Percentiles rank a stretch among this genome's conserved stretches.
Evolutionary conservation across 2,888 invertebrate species (phyloP).

Genomic region (Criorhina ranunculi): DNA sequence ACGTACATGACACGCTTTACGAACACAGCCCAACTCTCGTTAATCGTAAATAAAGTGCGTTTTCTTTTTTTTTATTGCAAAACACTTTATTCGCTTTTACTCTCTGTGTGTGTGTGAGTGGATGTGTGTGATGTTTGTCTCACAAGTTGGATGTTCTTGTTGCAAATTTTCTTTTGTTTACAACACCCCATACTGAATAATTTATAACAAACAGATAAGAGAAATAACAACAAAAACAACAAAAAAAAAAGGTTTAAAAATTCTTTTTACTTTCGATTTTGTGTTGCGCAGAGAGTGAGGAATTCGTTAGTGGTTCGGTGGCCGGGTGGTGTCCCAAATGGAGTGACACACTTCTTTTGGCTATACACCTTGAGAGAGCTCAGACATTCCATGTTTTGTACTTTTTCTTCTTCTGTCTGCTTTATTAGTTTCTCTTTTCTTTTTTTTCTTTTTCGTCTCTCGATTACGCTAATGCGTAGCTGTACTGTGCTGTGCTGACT

Average conservation of each 20-base stretch:
- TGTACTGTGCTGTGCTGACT: too few relatives aligned
- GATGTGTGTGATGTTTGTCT: too few relatives aligned
- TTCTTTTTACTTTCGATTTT: conserved; percentile 68
- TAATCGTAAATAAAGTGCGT: too few relatives aligned
- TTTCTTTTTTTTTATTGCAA: too few relatives aligned
- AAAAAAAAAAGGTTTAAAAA: conserved; percentile 17
- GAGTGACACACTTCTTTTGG: conserved; percentile 63
- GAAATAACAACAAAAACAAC: conserved; percentile 21
- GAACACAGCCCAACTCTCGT: too few relatives aligned
- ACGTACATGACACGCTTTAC: too few relatives aligned
- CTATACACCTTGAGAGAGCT: conserved; percentile 53
- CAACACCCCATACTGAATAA: too few relatives aligned
- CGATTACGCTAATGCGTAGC: conserved; percentile 53
- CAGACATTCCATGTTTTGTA: conserved; percentile 49
- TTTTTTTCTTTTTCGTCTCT: not conserved
- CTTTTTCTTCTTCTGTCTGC: conserved; percentile 4
- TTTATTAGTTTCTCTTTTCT: not conserved
- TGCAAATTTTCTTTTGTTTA: too few relatives aligned
- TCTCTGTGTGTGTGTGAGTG: too few relatives aligned
- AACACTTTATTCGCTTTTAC: too few relatives aligned
- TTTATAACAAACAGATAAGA: not conserved
- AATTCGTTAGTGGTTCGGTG: conserved; percentile 20
- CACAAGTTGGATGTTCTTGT: too few relatives aligned
- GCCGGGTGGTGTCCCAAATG: conserved; percentile 49
- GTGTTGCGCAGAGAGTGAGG: conserved; percentile 45